Base-by-base conservation (phyloP, 64 coral and sea anemone species). In the Dendronephthya gigantea region DNA sequence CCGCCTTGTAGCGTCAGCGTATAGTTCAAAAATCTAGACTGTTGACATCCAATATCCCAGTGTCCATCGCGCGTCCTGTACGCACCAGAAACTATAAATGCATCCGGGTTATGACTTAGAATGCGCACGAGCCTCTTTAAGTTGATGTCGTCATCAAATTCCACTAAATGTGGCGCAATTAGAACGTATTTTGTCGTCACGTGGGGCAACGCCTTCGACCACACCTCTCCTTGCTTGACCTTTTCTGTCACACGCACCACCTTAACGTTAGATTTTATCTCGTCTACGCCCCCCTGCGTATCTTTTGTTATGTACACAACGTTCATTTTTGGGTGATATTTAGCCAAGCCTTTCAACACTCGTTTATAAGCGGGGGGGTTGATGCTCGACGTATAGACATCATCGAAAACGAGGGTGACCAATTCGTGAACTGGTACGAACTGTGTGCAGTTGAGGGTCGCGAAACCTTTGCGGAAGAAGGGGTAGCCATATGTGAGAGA, bases 41-140 rank as follows among this genome's bases (percentile, higher is more conserved):
- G 95, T 40, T 89, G 91, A 82, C 95, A 98, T 7, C 95, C 95
- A 35, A 98, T 93, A 49, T 85, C 90, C 95, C 95, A 98, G 27
- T 90, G 34, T 34, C 92, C 95, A 6, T 85, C 68, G 40, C 84
- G 87, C 32, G 90, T 90, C 23, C 92, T 89, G 85, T 91, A 85
- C 15, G 89, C 89, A 6, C 95, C 95, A 22, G 92, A 92, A 23
- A 87, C 90, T 23, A 98, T 84, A 16, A 91, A 17, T 1, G 89
- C 87, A 4, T 98, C 90, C 0, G 89, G 74, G 68, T 91, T 91
- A 17, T 90, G 83, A 39, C 90, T 91, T 33, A 98, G 45, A 1
- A 93, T 66, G 17, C 95, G 88, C 17, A 93, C 70, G 6, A 98
- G 88, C 39, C 95, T 83, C 81, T 91, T 87, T 34, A 93, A 81